phyloP scores from a whole-genome alignment of 2,888 invertebrate genomes.

The Drosophila birchii region DNA sequence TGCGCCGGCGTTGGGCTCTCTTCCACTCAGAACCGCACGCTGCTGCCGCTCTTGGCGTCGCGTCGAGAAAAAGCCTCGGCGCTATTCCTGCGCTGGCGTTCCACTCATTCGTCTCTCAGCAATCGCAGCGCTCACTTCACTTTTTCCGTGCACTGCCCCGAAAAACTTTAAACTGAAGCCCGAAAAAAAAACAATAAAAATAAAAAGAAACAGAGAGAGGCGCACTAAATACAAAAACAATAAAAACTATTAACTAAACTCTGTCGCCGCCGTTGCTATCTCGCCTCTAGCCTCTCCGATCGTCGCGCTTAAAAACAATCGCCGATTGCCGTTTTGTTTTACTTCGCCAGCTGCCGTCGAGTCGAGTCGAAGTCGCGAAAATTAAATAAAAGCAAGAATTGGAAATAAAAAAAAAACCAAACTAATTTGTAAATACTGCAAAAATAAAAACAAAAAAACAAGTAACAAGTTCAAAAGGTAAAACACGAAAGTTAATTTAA shows the following conservation, averaged over 20 bases:
- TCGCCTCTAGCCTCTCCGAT: conserved; percentile 33
- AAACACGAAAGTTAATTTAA: conserved; percentile 36
- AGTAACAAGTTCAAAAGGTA: conserved; percentile 34
- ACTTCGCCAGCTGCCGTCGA: conserved; percentile 53
- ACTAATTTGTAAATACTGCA: conserved; percentile 45
- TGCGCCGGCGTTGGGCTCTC: conserved; percentile 58
- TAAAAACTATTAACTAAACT: conserved; percentile 50
- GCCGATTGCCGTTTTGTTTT: conserved; percentile 59
- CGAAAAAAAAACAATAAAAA: conserved; percentile 36
- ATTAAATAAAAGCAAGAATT: conserved; percentile 34
- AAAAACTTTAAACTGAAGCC: conserved; percentile 36
- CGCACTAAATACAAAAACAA: conserved; percentile 28
- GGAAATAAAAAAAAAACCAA: conserved; percentile 35
- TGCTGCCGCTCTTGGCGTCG: conserved; percentile 29
- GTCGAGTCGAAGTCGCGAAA: conserved; percentile 49
- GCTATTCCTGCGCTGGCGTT: conserved; percentile 32
- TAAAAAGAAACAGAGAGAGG: conserved; percentile 13
- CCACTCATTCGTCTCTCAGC: conserved; percentile 57
- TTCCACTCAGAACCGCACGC: conserved; percentile 19
- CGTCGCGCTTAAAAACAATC: conserved; percentile 56
- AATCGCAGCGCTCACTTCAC: conserved; percentile 56
- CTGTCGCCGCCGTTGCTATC: conserved; percentile 42
- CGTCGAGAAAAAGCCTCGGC: conserved; percentile 22
- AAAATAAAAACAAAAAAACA: conserved; percentile 20
- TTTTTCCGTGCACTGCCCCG: conserved; percentile 73